Conservation (phyloP, 2,888 invertebrate species). For the Drosophila falleni region DNA sequence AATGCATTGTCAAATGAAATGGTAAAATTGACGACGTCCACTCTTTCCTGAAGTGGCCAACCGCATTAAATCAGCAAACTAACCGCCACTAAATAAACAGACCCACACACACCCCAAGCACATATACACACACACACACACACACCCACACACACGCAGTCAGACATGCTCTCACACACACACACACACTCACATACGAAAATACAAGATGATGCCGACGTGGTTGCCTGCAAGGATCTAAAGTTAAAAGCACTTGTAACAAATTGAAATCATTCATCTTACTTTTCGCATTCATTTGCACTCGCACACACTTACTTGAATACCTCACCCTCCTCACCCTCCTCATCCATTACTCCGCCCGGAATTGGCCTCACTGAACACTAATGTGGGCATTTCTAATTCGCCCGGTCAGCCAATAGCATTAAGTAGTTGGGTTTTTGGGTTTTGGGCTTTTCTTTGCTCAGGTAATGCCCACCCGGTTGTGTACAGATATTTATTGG, state of each 20-base stretch:
- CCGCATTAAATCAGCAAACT: constrained; percentile 81
- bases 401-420: constrained; percentile 61
- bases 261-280: constrained; percentile 82
- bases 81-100: constrained; percentile 77
- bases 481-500: constrained; percentile 7
- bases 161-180: not conserved
- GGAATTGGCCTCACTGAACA: constrained; percentile 8
- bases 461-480: constrained; percentile 34
- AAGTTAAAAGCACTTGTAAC: constrained; percentile 82
- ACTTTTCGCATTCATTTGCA: constrained; percentile 77
- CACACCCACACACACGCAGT: constrained; percentile 20
- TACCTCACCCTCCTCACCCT: too few relatives aligned
- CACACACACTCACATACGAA: constrained; percentile 6
- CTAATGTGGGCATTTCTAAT: constrained; percentile 62
- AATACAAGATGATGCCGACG: constrained; percentile 42
- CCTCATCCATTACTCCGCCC: not conserved
- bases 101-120: constrained; percentile 20
- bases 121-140: constrained; percentile 26
- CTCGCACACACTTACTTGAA: constrained; percentile 39
- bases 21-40: constrained; percentile 81
- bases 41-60: constrained; percentile 73
- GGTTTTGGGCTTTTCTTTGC: constrained; percentile 40
- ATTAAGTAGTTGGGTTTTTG: constrained; percentile 58
- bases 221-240: constrained; percentile 60
- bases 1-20: constrained; percentile 82